A percentile compares a stretch with the other conserved stretches of the same genome.
phyloP scores from a whole-genome alignment of 2,113 vertebrate genomes.

The Rhynchomys soricoides region DNA sequence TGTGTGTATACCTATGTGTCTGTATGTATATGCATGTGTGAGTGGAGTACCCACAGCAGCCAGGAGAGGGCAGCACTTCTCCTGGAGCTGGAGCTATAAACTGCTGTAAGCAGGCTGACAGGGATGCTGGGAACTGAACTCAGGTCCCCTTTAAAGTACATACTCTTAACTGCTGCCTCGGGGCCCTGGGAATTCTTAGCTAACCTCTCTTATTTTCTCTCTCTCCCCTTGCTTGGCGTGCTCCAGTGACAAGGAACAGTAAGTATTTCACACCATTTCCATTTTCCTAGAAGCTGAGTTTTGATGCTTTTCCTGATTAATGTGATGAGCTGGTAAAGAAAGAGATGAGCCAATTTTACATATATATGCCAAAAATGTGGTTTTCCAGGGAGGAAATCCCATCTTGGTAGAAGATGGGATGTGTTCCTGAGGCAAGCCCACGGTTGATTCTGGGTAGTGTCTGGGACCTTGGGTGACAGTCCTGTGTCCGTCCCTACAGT shows the following conservation, averaged over 20 bases:
- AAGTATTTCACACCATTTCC: slow-evolving; percentile 85
- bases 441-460: neutral
- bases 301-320: neutral
- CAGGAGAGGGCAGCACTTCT: neutral
- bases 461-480: neutral
- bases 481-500: neutral
- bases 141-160: neutral
- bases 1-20: neutral
- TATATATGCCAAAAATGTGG: neutral
- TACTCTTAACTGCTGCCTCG: neutral
- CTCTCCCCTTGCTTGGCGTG: slow-evolving; percentile 75
- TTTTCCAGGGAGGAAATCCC: neutral
- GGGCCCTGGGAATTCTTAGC: slow-evolving; percentile 5
- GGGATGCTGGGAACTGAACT: neutral
- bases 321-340: neutral
- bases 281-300: neutral
- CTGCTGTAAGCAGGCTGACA: neutral
- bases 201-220: slow-evolving; percentile 45
- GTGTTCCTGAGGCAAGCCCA: neutral
- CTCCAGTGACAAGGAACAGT: slow-evolving; percentile 94
- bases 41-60: neutral
- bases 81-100: neutral
- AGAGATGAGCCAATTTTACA: neutral
- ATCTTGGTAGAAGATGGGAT: neutral
- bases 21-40: neutral